These are phyloP conservation scores for Aphis gossypii DNA, from an alignment of 1,140 invertebrate species.

Conservation along the genomic window DNA sequence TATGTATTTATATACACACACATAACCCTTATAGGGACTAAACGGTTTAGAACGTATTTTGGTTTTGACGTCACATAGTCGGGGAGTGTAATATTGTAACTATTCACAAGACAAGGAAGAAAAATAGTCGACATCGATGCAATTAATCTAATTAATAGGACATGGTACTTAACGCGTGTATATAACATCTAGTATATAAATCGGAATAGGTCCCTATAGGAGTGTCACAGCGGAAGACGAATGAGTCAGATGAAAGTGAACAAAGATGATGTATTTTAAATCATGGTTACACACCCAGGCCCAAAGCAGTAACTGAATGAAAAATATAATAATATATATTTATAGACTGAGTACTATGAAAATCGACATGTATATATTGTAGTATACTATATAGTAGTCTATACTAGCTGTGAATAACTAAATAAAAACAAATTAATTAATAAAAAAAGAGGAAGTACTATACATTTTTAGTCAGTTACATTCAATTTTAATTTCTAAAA, in stretches of 20 bases:
- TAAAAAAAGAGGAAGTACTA: neutral
- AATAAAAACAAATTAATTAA: conserved; percentile 16
- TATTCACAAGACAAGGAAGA: neutral
- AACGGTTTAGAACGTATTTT: neutral
- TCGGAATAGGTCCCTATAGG: neutral
- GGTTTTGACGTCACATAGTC: neutral
- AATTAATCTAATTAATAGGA: conserved; percentile 26
- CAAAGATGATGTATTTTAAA: conserved; percentile 31
- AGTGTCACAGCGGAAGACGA: conserved; percentile 30
- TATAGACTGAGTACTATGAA: neutral
- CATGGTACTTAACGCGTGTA: neutral
- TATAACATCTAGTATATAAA: neutral
- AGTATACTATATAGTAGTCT: neutral
- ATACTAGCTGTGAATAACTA: neutral
- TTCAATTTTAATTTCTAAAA: neutral
- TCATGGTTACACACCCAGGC: conserved; percentile 8
- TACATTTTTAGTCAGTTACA: neutral
- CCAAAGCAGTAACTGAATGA: neutral
- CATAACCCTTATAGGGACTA: neutral
- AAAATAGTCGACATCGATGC: neutral
- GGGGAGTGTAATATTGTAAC: neutral
- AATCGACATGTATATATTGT: neutral
- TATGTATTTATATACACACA: no score
- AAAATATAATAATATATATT: neutral
- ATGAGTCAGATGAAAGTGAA: conserved; percentile 36